Evolutionary conservation across 2,113 vertebrate genomes (phyloP), one percentile per base, ranked within the genome.

Genomic region (Elephantulus edwardii): DNA sequence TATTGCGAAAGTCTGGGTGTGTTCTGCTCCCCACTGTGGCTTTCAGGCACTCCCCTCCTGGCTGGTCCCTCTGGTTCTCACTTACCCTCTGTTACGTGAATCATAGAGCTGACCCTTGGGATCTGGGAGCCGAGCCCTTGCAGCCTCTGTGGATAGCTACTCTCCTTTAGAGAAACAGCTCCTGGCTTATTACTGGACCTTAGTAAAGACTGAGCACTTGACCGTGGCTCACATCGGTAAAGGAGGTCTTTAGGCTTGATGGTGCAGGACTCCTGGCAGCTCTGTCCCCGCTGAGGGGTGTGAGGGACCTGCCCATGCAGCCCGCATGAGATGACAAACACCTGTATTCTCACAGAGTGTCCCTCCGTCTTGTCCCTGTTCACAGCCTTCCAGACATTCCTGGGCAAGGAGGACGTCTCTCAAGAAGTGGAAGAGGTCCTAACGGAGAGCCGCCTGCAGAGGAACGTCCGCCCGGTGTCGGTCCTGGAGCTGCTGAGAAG

Each of bases 381-480:
- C 62, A 22, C 85, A 99, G 99, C 99, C 17, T 99, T 99, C 92
- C 98, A 97, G 96, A 98, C 93, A 8, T 98, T 99, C 94, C 97
- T 99, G 96, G 98, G 98, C 58, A 99, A 98, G 94, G 93, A 95
- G 0, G 98, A 99, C 0, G 98, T 99, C 50, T 98, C 98, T 33
- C 89, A 40, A 5, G 98, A 99, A 96, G 52, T 99, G 95, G 98
- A 98, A 86, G 98, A 99, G 93, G 98, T 98, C 54, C 93, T 98
- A 77, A 95, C 96, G 0, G 99, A 99, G 96, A 97, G 97, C 82
- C 95, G 93, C 1, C 38, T 97, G 85, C 99, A 99, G 86, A 98
- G 96, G 64, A 98, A 97, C 84, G 90, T 97, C 30, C 96, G 70
- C 17, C 80, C 97, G 2, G 97, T 96, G 42, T 98, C 98, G 0